Evolutionary conservation across 2,797 vertebrate genomes (phyloP).

Genomic region (Rhynchotus rufescens): DNA sequence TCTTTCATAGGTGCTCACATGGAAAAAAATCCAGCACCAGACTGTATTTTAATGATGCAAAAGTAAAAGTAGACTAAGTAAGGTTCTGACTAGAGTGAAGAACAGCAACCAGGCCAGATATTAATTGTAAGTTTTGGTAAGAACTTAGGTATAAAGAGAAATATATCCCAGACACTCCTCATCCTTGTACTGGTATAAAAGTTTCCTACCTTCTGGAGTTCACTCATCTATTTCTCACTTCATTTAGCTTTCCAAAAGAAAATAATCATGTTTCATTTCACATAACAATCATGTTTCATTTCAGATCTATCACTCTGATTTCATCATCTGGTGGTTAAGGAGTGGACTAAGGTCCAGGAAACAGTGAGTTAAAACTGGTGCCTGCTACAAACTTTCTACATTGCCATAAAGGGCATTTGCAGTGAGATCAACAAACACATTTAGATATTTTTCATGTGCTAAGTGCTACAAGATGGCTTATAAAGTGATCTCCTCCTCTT

Average conservation of each 20-base stretch:
- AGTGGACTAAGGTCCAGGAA: background rate
- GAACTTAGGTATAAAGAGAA: background rate
- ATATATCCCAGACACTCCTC: background rate
- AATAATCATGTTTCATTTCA: background rate
- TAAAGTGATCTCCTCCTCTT: background rate
- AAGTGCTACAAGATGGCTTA: background rate
- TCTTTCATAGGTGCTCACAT: background rate
- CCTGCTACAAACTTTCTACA: background rate
- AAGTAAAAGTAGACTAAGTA: background rate
- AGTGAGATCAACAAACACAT: background rate
- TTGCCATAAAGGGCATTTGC: background rate
- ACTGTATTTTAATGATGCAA: background rate
- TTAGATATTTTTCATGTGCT: accelerated
- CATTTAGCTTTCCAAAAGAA: background rate
- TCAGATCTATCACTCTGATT: background rate
- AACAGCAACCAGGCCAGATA: background rate
- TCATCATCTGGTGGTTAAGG: background rate
- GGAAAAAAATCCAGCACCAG: background rate
- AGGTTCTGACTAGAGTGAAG: background rate
- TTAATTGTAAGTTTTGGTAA: background rate
- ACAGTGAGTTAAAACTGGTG: background rate
- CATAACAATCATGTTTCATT: background rate
- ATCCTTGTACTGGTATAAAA: background rate
- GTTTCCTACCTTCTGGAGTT: background rate
- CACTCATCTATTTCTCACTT: background rate